phyloP scores from a whole-genome alignment of 2,113 vertebrate genomes.

The Cyprinodon variegatus region DNA sequence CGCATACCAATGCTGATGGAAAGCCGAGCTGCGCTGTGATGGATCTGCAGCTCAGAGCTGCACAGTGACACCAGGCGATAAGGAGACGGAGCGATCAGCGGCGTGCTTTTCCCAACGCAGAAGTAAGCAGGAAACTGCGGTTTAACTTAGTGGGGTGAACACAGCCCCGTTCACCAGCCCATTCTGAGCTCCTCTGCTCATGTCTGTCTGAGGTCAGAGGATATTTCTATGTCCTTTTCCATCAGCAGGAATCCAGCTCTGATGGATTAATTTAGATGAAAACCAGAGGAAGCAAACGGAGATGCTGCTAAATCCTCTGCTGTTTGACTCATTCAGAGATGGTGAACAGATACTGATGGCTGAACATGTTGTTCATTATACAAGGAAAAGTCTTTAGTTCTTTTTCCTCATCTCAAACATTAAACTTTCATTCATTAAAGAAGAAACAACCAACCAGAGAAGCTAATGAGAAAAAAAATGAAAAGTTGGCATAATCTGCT shows the following conservation, averaged over 20 bases:
- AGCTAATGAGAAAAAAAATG: constrained; percentile 14
- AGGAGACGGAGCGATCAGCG: background rate
- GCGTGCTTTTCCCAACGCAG: background rate
- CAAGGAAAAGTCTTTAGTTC: background rate
- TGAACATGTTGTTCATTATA: background rate
- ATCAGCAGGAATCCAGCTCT: constrained; percentile 14
- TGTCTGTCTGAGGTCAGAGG: background rate
- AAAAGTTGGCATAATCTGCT: constrained; percentile 1
- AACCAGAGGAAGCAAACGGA: background rate
- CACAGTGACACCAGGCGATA: background rate
- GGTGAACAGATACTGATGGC: background rate
- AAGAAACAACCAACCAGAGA: constrained; percentile 1
- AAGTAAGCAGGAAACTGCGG: background rate
- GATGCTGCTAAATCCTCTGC: background rate
- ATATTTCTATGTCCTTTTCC: background rate
- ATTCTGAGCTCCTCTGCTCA: background rate
- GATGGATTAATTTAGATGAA: background rate
- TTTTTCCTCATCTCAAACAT: background rate
- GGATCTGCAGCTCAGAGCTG: background rate
- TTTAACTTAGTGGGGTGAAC: background rate
- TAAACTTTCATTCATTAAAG: constrained; percentile 16
- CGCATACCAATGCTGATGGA: background rate
- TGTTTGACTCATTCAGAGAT: background rate
- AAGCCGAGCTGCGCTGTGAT: background rate
- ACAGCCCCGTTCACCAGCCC: too few species aligned